These are phyloP conservation scores for Noctua comes DNA, from an alignment of 2,888 invertebrate genomes.

Conservation along the genomic window DNA sequence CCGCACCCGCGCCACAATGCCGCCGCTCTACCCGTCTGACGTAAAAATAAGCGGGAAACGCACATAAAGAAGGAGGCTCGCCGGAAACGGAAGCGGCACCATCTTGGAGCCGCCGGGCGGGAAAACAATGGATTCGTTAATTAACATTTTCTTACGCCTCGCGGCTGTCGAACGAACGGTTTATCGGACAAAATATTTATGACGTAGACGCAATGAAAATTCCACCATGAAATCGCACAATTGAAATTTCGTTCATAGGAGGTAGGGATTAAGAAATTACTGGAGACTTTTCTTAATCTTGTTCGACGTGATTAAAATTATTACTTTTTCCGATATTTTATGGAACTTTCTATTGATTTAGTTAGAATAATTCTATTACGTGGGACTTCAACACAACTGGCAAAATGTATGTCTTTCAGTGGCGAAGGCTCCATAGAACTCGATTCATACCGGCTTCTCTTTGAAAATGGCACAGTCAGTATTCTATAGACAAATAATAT, in stretches of 20 bases:
- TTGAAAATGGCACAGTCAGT: no score
- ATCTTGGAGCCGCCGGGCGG: constrained; percentile 91
- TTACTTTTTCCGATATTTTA: constrained; percentile 11
- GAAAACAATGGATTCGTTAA: constrained; percentile 94
- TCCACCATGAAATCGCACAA: constrained; percentile 85
- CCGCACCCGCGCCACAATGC: constrained; percentile 83
- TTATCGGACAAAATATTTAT: constrained; percentile 91
- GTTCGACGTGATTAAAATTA: constrained; percentile 18
- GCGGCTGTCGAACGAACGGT: constrained; percentile 91
- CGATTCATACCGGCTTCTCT: no score
- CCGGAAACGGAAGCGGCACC: constrained; percentile 90
- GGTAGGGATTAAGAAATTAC: constrained; percentile 65
- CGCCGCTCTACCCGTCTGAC: constrained; percentile 82
- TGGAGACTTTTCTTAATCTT: constrained; percentile 38
- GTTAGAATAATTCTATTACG: neutral
- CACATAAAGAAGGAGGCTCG: constrained; percentile 89
- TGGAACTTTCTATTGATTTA: neutral
- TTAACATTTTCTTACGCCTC: constrained; percentile 94
- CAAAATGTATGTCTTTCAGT: neutral
- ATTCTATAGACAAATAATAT: no score
- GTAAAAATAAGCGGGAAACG: constrained; percentile 89
- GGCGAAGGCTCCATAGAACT: no score
- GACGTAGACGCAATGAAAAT: constrained; percentile 87
- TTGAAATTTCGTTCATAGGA: constrained; percentile 80
- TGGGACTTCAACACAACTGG: neutral